Percentiles rank a stretch among this genome's conserved stretches.
phyloP scores from a whole-genome alignment of 2,113 vertebrate species.

The Ploceus nigricollis region DNA sequence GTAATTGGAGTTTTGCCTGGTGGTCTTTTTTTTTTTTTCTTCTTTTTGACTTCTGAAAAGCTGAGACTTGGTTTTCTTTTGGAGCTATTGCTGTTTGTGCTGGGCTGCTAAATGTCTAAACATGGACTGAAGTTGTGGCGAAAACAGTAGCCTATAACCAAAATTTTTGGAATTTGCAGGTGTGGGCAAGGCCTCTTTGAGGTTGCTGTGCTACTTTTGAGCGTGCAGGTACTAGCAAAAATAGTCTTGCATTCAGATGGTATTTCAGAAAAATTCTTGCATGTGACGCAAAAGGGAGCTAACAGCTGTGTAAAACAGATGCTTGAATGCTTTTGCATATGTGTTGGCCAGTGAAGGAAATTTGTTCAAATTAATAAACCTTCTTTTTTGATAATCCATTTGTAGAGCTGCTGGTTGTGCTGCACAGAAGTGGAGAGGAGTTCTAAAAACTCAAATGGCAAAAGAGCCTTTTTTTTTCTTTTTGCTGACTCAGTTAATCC shows the following conservation, averaged over 20 bases:
- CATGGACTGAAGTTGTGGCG: not conserved
- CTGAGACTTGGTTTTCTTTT: not conserved
- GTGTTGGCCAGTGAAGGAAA: not conserved
- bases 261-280: not conserved
- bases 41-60: not conserved
- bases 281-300: not conserved
- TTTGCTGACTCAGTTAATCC: not conserved
- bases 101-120: not conserved
- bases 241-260: not conserved
- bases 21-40: accelerated
- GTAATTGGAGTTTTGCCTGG: not conserved
- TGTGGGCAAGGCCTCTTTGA: not conserved
- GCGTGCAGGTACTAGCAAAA: not conserved
- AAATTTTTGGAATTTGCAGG: not conserved
- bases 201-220: not conserved
- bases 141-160: not conserved
- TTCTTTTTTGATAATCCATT: not conserved
- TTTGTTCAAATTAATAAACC: not conserved
- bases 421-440: not conserved
- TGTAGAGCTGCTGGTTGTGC: not conserved
- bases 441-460: not conserved
- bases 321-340: not conserved
- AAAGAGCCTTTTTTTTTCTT: not conserved
- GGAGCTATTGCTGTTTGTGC: not conserved
- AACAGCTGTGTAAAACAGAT: not conserved